phyloP scores from a whole-genome alignment of 2,797 vertebrate species.

The Gymnodraco acuticeps region DNA sequence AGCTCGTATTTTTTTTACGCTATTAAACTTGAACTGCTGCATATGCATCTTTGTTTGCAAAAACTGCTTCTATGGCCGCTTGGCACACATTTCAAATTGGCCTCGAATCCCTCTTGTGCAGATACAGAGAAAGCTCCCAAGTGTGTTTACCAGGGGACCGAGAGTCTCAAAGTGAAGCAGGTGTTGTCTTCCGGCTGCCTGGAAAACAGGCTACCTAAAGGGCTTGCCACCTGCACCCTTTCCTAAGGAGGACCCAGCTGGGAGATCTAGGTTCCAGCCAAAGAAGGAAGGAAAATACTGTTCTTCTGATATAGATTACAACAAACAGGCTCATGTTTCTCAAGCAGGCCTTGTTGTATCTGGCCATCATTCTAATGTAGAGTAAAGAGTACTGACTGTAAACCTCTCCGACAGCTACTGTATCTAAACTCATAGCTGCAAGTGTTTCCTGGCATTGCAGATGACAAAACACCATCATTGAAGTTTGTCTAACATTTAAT shows the following conservation, averaged over 20 bases:
- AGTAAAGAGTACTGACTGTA: neutral
- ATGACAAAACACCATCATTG: slow-evolving; percentile 5
- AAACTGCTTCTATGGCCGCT: neutral
- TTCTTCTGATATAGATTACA: slow-evolving; percentile 21
- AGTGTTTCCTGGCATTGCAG: slow-evolving; percentile 6
- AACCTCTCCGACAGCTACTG: neutral
- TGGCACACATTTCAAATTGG: slow-evolving; percentile 11
- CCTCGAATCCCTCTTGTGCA: slow-evolving; percentile 20
- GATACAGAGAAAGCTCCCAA: slow-evolving; percentile 14
- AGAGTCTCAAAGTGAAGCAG: slow-evolving; percentile 30
- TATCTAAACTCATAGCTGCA: neutral
- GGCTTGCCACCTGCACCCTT: slow-evolving; percentile 22
- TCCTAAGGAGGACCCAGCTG: slow-evolving; percentile 19
- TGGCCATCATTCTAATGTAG: neutral
- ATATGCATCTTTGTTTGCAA: slow-evolving; percentile 21
- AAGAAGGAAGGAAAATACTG: slow-evolving; percentile 9
- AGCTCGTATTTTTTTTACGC: neutral
- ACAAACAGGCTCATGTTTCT: slow-evolving; percentile 5
- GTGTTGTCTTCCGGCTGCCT: slow-evolving; percentile 46
- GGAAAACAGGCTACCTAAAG: slow-evolving; percentile 27
- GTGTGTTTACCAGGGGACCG: slow-evolving; percentile 31
- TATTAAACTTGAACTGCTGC: slow-evolving; percentile 12
- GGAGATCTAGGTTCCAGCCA: slow-evolving; percentile 23
- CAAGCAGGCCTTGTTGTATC: slow-evolving; percentile 12
- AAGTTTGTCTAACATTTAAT: neutral